Percentiles rank a stretch among this genome's conserved stretches.
phyloP scores from a whole-genome alignment of 2,888 invertebrate genomes.

The Acrobasis suavella region DNA sequence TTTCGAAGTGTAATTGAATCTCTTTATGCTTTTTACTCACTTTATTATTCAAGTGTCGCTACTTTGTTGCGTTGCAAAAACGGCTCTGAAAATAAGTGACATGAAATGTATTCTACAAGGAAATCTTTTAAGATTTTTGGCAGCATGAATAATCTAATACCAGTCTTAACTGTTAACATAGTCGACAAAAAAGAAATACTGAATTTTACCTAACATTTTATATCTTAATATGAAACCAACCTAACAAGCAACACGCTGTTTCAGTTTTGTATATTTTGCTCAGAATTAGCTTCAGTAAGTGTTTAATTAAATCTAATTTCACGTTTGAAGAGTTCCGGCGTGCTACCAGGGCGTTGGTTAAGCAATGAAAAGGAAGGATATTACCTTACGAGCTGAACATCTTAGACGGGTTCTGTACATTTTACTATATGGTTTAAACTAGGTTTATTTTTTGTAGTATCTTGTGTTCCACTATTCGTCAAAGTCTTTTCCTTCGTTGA shows the following conservation, averaged over 20 bases:
- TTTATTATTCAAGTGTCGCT: constrained; percentile 1
- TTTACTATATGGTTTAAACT: background rate
- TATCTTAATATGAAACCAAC: no score
- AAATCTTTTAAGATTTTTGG: no score
- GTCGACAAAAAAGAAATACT: no score
- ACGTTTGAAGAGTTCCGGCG: constrained; percentile 8
- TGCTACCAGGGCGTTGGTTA: constrained; percentile 14
- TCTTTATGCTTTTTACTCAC: background rate
- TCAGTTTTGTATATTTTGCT: background rate
- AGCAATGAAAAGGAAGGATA: constrained; percentile 15
- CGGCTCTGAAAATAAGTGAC: background rate
- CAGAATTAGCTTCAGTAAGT: background rate
- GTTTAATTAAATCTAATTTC: constrained; percentile 6
- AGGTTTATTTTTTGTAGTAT: no score
- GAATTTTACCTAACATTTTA: no score
- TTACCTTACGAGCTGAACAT: constrained; percentile 10
- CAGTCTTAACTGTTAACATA: no score
- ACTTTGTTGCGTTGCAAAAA: constrained; percentile 1
- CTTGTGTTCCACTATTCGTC: no score
- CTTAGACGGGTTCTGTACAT: background rate
- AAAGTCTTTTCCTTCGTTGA: no score
- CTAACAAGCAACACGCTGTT: background rate
- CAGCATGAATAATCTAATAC: no score
- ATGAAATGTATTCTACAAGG: background rate
- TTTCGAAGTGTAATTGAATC: background rate